Evolutionary conservation across 1,140 invertebrate species (phyloP), one percentile per base, ranked within the genome.

Genomic region (Oryzaephilus surinamensis): DNA sequence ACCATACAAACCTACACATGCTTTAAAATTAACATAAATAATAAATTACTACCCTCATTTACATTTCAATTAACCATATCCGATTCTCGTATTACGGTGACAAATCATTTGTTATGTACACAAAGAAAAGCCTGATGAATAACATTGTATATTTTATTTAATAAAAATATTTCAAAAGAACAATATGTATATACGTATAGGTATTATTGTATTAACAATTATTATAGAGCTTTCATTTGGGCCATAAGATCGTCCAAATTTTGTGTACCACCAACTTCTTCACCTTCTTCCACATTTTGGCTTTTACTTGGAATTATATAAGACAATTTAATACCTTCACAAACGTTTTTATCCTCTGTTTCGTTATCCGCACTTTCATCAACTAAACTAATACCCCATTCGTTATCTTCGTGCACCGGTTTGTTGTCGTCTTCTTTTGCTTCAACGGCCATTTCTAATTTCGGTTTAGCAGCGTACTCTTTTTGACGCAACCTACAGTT

Each of bases 241-340:
- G 76, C 77, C 84, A 92, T 92, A 34, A 95, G 68, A 35, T 94
- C 88, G 40, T 93, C 88, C 38, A 94, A 65, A 51, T 71, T 81
- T 51, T 12, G 33, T 41, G 16, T 41, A 48, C 32, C 6, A 47
- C 51, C 20, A 63, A 24, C 65, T 19, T 60, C 54, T 29, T 58
- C 48, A 26, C 48, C 45, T 28, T 64, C 50, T n/a, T n/a, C n/a
- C n/a, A n/a, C n/a, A n/a, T n/a, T n/a, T 18, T 44, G 46, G 45
- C 51, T 28, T 60, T 43, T 4, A 50, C n/a, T 41, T 63, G 76
- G 74, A 46, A 74, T 61, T 13, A 73, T 72, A 56, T 87, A 88
- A 6, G 81, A 81, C 19, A 75, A 49, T 30, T 29, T 55, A 41
- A 90, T 57, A 15, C 84, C 85, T 36, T 72, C 58, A 13, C 66